Percentiles rank a stretch among this genome's conserved stretches.
Conservation (phyloP, 1,140 invertebrate genomes). For the Berghia stephanieae region DNA sequence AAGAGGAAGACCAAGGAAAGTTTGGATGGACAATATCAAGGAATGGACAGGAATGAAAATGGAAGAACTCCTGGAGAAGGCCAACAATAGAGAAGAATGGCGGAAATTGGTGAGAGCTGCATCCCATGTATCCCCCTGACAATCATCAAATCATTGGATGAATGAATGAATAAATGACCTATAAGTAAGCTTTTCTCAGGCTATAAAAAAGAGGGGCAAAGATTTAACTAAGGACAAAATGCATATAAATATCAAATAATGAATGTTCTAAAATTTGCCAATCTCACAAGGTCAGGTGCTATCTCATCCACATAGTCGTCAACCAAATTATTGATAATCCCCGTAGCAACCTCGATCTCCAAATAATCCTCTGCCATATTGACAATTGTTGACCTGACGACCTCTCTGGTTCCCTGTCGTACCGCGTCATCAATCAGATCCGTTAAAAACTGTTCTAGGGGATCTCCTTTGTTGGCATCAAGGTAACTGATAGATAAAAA, state of each 20-base stretch:
- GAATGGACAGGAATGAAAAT: too few species aligned
- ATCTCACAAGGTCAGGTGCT: conserved; percentile 44
- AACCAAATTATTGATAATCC: conserved; percentile 45
- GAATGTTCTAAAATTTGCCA: background rate
- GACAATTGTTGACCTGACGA: conserved; percentile 47
- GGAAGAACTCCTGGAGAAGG: too few species aligned
- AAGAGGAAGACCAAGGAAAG: too few species aligned
- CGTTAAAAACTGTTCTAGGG: conserved; percentile 40
- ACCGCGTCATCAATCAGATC: conserved; percentile 44
- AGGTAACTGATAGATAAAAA: conserved; percentile 32
- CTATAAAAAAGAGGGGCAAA: background rate
- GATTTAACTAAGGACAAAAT: background rate
- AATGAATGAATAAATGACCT: too few species aligned
- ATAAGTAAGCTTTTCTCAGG: too few species aligned
- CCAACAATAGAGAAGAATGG: too few species aligned
- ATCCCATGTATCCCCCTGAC: too few species aligned
- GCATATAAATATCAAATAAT: background rate
- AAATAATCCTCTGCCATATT: conserved; percentile 47
- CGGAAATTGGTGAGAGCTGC: too few species aligned
- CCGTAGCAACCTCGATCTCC: conserved; percentile 26
- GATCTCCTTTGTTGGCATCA: conserved; percentile 36
- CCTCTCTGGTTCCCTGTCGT: conserved; percentile 31
- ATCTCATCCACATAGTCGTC: conserved; percentile 47
- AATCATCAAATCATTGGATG: too few species aligned
- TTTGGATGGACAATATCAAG: too few species aligned